Conservation (phyloP, 2,888 invertebrate genomes). For the Agrochola lychnidis region DNA sequence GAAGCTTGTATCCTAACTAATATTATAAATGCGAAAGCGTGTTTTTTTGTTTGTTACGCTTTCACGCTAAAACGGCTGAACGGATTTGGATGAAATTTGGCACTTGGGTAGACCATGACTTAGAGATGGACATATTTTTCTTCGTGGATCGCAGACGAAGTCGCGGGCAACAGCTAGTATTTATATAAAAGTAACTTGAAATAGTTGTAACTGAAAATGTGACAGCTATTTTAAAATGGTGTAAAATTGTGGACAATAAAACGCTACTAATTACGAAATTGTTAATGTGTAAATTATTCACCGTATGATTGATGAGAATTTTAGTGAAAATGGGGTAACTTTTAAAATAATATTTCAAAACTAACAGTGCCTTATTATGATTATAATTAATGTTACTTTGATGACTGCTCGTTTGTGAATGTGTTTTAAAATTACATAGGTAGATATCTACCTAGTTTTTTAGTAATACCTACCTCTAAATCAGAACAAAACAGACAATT, state of each 20-base stretch:
- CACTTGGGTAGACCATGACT: too few species aligned
- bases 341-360: slow-evolving; percentile 22
- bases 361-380: slow-evolving; percentile 7
- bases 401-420: slow-evolving; percentile 36
- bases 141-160: background rate
- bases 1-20: background rate
- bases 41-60: too few species aligned
- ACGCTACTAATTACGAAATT: slow-evolving; percentile 49
- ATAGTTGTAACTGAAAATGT: slow-evolving; percentile 45
- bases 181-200: slow-evolving; percentile 29
- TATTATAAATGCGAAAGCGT: too few species aligned
- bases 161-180: background rate
- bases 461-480: background rate
- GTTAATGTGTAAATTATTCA: slow-evolving; percentile 57
- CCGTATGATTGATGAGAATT: slow-evolving; percentile 53
- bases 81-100: too few species aligned
- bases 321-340: slow-evolving; percentile 26
- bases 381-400: slow-evolving; percentile 32
- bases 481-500: background rate
- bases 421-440: slow-evolving; percentile 4
- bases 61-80: too few species aligned
- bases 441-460: background rate
- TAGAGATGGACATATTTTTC: too few species aligned
- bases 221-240: slow-evolving; percentile 34
- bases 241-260: slow-evolving; percentile 38